phyloP scores from a whole-genome alignment of 2,113 vertebrate genomes.

The Gobius niger region DNA sequence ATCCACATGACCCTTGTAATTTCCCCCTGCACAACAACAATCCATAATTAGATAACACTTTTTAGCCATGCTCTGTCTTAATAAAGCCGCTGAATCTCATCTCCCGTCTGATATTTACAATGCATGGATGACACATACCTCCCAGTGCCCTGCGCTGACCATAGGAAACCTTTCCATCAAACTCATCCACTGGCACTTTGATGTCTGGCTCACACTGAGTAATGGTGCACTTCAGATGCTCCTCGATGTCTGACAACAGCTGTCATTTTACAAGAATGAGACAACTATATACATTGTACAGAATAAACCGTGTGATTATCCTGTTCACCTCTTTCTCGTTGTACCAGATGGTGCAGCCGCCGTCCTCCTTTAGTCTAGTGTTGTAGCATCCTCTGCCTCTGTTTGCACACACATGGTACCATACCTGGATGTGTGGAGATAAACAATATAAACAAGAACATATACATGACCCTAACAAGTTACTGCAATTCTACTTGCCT shows the following conservation, averaged over 20 bases:
- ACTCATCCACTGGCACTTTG: slow-evolving; percentile 94
- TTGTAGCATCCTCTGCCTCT: slow-evolving; percentile 93
- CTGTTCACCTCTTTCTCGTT: slow-evolving; percentile 81
- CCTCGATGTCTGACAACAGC: slow-evolving; percentile 93
- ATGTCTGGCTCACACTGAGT: slow-evolving; percentile 93
- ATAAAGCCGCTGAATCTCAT: not conserved
- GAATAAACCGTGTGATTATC: not conserved
- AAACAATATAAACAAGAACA: not conserved
- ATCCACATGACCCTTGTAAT: slow-evolving; percentile 95
- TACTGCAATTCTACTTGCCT: slow-evolving; percentile 70
- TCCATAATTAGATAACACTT: not conserved
- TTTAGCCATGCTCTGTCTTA: not conserved
- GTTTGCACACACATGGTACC: slow-evolving; percentile 94
- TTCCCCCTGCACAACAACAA: slow-evolving; percentile 78
- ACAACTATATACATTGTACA: not conserved
- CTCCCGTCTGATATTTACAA: not conserved
- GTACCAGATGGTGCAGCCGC: slow-evolving; percentile 99
- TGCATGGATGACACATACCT: slow-evolving; percentile 71
- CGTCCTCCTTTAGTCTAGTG: slow-evolving; percentile 92
- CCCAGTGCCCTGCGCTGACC: slow-evolving; percentile 86
- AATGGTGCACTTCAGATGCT: slow-evolving; percentile 96
- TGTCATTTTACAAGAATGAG: slow-evolving; percentile 41
- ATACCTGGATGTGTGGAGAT: slow-evolving; percentile 79
- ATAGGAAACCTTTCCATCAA: slow-evolving; percentile 96
- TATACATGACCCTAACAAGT: not conserved